A percentile compares a stretch with the other conserved stretches of the same genome.
These are phyloP conservation scores for Bombus difficillimus DNA, from an alignment of 1,140 invertebrate species.

Conservation along the genomic window DNA sequence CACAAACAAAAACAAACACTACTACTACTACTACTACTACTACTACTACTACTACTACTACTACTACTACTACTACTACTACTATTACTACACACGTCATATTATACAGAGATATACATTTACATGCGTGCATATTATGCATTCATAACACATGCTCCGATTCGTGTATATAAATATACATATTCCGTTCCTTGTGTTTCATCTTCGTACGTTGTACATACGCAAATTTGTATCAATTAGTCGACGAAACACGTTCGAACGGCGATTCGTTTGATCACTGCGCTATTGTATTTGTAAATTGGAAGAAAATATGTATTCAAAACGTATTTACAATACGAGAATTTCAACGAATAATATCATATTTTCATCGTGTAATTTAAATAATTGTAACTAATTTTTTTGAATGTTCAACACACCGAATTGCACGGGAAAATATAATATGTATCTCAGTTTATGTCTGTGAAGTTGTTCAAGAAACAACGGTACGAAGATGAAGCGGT, in stretches of 20 bases:
- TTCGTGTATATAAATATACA: slow-evolving; percentile 54
- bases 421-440: neutral
- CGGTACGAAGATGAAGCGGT: slow-evolving; percentile 63
- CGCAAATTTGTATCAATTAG: neutral
- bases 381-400: neutral
- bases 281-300: neutral
- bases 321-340: neutral
- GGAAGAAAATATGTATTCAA: too few relatives aligned
- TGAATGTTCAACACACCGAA: neutral
- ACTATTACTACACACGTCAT: neutral
- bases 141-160: slow-evolving; percentile 43
- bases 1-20: neutral
- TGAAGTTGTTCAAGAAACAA: slow-evolving; percentile 29
- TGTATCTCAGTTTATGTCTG: neutral
- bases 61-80: too few relatives aligned
- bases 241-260: neutral
- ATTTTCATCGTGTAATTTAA: neutral
- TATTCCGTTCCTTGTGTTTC: slow-evolving; percentile 64
- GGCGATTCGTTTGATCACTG: neutral
- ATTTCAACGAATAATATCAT: slow-evolving; percentile 1
- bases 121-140: slow-evolving; percentile 37
- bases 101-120: neutral
- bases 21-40: too few relatives aligned
- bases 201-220: slow-evolving; percentile 61
- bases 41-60: too few relatives aligned